phyloP scores from a whole-genome alignment of 2,113 vertebrate genomes.

The Misgurnus anguillicaudatus region DNA sequence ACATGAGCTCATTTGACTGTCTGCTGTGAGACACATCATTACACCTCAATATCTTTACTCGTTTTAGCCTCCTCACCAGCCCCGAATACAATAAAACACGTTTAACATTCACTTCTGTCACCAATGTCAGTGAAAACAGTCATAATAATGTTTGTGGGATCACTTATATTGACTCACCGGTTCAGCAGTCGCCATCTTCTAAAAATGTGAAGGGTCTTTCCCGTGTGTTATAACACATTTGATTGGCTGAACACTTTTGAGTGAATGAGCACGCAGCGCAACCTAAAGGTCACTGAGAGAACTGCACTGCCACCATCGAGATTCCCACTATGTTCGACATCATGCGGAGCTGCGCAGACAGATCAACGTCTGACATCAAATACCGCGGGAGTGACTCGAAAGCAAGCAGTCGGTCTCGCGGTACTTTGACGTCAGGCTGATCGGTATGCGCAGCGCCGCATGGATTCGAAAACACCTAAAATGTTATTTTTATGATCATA shows the following conservation, averaged over 20 bases:
- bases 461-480: too few relatives aligned
- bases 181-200: slow-evolving; percentile 95
- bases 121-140: neutral
- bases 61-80: neutral
- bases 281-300: neutral
- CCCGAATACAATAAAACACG: neutral
- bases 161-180: slow-evolving; percentile 79
- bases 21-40: neutral
- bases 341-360: too few relatives aligned
- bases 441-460: too few relatives aligned
- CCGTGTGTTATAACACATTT: slow-evolving; percentile 69
- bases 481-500: too few relatives aligned
- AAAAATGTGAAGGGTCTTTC: slow-evolving; percentile 67
- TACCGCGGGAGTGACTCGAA: too few relatives aligned
- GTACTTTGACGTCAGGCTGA: too few relatives aligned
- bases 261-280: slow-evolving; percentile 1
- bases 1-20: neutral
- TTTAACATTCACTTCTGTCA: neutral
- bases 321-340: neutral
- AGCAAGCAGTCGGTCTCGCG: too few relatives aligned
- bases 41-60: neutral
- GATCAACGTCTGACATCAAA: too few relatives aligned
- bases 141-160: neutral
- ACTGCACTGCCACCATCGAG: neutral
- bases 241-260: slow-evolving; percentile 70